Evolutionary conservation across 2,888 invertebrate species (phyloP), one percentile per base, ranked within the genome.

Genomic region (Melanchra persicariae): DNA sequence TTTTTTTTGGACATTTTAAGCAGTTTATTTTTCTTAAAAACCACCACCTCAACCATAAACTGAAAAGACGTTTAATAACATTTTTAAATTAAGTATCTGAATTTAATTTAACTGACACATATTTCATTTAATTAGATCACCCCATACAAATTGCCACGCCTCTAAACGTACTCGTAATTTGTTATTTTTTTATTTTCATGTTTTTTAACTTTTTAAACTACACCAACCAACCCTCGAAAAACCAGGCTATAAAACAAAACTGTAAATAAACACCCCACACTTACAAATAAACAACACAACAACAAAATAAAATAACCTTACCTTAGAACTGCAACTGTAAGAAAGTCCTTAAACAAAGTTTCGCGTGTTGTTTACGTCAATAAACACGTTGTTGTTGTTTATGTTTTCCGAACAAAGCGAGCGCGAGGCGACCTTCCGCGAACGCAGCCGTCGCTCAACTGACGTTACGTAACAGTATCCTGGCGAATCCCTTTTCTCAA

Each of bases 351-450:
- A 67, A 86, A 83, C 85, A 85, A 90, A 87, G 78, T 89, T 77
- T 40, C 79, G 74, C 81, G 87, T 65, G 86, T 93, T 95, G 94
- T 95, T 95, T 94, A 95, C 95, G 95, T 88, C 87, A 85, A 85
- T 90, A 94, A 94, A 93, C 93, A 95, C 92, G 95, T 92, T 95
- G 94, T 95, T 95, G 94, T 94, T 95, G 91, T 95, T 95, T 95
- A 94, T 95, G 86, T 92, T 92, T 87, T 88, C 77, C 85, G 70
- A 66, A 67, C 71, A 84, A 73, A 63, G 72, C 70, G 58, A 79
- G 70, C 83, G 70, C 82, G 71, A 74, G 81, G 90, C 95, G 94
- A 93, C 89, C 91, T 85, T 81, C 87, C 90, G 68, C 84, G 83
- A 82, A 83, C 87, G 87, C 89, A 84, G 89, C 86, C 90, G 86